These are phyloP conservation scores for Macaca fascicularis DNA, from an alignment of 2,113 vertebrate genomes.

Conservation along the genomic window T2T-MFA8v1.1 NC_088385.1:96901501-96902000, in stretches of 20 bases:
- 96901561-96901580: slow-evolving; percentile 79
- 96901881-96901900: background rate
- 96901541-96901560: slow-evolving; percentile 84
- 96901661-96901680: slow-evolving; percentile 73
- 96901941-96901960: background rate
- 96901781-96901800: slow-evolving; percentile 62
- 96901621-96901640: slow-evolving; percentile 78
- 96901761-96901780: slow-evolving; percentile 46
- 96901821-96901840: background rate
- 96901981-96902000: background rate
- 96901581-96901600: slow-evolving; percentile 79
- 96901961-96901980: background rate
- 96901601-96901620: slow-evolving; percentile 79
- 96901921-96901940: background rate
- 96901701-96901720: slow-evolving; percentile 55
- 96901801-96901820: slow-evolving; percentile 21
- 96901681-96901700: slow-evolving; percentile 52
- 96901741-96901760: slow-evolving; percentile 31
- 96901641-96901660: slow-evolving; percentile 74
- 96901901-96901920: background rate
- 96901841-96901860: slow-evolving; percentile 62
- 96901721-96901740: slow-evolving; percentile 38
- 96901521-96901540: slow-evolving; percentile 83
- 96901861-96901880: background rate
- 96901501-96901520: slow-evolving; percentile 77